Evolutionary conservation across 2,888 invertebrate genomes (phyloP), one percentile per base, ranked within the genome.

Genomic region (Octonoba sinensis): DNA sequence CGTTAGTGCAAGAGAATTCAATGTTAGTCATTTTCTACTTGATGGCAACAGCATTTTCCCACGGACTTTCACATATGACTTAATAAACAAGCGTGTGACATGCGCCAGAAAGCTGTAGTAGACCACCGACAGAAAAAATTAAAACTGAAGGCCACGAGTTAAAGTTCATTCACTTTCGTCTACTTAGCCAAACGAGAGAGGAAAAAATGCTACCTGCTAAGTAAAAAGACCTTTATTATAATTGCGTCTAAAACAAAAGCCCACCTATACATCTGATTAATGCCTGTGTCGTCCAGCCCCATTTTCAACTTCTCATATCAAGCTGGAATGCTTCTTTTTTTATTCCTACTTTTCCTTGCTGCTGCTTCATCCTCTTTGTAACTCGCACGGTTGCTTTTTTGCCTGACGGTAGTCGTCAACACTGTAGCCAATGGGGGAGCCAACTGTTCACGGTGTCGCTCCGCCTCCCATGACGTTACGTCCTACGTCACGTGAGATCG

Each of bases 221-320:
- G 62, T 24, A 65, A 60, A 77, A 54, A 56, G 56, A 59, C 20
- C 60, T 57, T 73, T 73, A 81, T 81, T 81, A 81, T 81, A 73
- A 81, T 73, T 46, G 51, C 24, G 62, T 47, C 16, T 18, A 62
- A 62, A 54, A 72, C 78, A 67, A 71, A 81, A 36, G 49, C 73
- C 79, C 79, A 69, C 79, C 79, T 81, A 73, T 81, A 56, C 72
- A 74, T 81, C 79, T 81, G 67, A 73, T 81, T 81, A 81, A 81
- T 70, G 72, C 66, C 54, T 59, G 60, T 65, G 72, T 18, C 66
- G 78, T 67, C 72, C 78, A 46, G 67, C 72, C 78, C 72, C 59
- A 49, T 70, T 77, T 70, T 69, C 27, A 20, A 44, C 56, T 64
- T 65, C 71, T 71, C 70, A 78, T 71, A 78, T 78, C 71, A 54